Conservation (phyloP, 2,113 vertebrate genomes). For the Chaetops frenatus region DNA sequence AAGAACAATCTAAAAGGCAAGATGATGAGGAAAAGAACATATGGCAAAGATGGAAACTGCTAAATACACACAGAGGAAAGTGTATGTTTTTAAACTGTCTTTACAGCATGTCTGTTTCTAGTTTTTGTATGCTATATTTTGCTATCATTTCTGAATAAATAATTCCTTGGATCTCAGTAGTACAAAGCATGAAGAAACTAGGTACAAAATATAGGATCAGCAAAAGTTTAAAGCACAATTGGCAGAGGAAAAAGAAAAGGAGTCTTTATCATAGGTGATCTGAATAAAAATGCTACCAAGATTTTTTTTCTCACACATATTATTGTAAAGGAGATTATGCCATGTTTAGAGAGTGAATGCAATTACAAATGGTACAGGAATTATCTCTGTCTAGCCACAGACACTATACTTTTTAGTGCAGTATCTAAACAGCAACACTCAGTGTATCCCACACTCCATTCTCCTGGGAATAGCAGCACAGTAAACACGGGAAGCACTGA, state of each 20-base stretch:
- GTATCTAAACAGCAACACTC: not conserved
- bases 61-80: constrained; percentile 53
- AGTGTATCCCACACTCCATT: not conserved
- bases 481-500: not conserved
- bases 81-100: not conserved
- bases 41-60: constrained; percentile 37
- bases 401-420: not conserved
- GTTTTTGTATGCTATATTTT: not conserved
- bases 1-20: constrained; percentile 58
- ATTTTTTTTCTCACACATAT: not conserved
- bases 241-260: not conserved
- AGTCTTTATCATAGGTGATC: not conserved
- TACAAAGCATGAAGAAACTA: not conserved
- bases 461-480: not conserved
- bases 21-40: constrained; percentile 44
- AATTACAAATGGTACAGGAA: not conserved
- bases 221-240: not conserved
- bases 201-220: not conserved
- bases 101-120: not conserved
- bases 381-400: not conserved
- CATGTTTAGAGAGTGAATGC: not conserved
- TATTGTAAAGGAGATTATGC: not conserved
- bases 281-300: not conserved
- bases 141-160: not conserved
- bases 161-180: not conserved